phyloP scores from a whole-genome alignment of 2,797 vertebrate species.

The Anas capensis region DNA sequence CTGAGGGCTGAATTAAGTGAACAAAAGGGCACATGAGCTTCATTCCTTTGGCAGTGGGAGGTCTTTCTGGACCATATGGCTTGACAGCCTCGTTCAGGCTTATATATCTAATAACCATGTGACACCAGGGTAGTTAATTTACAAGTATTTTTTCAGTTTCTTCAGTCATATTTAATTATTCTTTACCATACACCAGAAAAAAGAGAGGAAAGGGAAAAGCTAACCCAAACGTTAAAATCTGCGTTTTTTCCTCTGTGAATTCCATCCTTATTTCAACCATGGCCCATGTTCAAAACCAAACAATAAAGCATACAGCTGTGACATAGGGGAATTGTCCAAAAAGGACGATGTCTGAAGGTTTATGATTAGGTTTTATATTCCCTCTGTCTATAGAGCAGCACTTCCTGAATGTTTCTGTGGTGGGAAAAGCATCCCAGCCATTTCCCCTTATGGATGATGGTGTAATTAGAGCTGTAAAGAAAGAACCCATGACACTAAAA shows the following conservation, averaged over 20 bases:
- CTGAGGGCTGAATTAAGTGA: slow-evolving; percentile 26
- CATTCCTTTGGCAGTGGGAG: slow-evolving; percentile 53
- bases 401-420: slow-evolving; percentile 73
- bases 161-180: slow-evolving; percentile 21
- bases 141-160: slow-evolving; percentile 44
- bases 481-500: slow-evolving; percentile 73
- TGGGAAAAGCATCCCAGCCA: slow-evolving; percentile 74
- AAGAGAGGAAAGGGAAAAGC: slow-evolving; percentile 19
- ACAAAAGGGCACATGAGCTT: slow-evolving; percentile 32
- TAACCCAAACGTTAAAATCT: not conserved
- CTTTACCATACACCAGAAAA: slow-evolving; percentile 12
- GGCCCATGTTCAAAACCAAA: slow-evolving; percentile 53
- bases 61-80: slow-evolving; percentile 47
- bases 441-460: slow-evolving; percentile 73
- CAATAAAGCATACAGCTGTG: slow-evolving; percentile 62
- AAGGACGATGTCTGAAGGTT: slow-evolving; percentile 62
- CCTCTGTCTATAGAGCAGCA: slow-evolving; percentile 61
- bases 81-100: slow-evolving; percentile 23
- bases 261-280: slow-evolving; percentile 35
- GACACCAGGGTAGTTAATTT: slow-evolving; percentile 26
- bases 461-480: slow-evolving; percentile 77
- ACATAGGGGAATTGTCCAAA: slow-evolving; percentile 53
- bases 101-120: slow-evolving; percentile 27
- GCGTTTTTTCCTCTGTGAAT: not conserved
- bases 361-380: slow-evolving; percentile 72